Evolutionary conservation across 2,113 vertebrate genomes (phyloP), one percentile per base, ranked within the genome.

Genomic region (Pardalotus punctatus): DNA sequence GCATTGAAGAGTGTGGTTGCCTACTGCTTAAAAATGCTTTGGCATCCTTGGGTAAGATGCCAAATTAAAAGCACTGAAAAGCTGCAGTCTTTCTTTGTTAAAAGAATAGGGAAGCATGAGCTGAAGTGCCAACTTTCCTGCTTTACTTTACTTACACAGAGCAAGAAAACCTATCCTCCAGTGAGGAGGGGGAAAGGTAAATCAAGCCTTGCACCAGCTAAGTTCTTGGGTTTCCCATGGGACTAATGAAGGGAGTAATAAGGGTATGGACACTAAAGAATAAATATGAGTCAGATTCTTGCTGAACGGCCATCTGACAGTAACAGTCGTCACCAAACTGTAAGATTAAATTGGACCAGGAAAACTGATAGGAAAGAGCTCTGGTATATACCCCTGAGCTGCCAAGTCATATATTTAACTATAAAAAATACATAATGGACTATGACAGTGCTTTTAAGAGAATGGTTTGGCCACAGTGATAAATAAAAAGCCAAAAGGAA

Each of bases 391-490:
- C 42, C 33, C 48, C 60, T 73, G 19, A 56, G 56, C 48, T 88
- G 91, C 73, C 88, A 94, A 84, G 65, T 81, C 80, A 72, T 78
- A 84, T 19, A 69, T 78, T 76, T 31, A 81, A 71, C 82, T 29
- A 43, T 16, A 67, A 79, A 86, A 84, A 84, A 53, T 8, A 38
- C 20, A 19, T 86, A 72, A 86, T 56, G 48, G 36, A 57, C 53
- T 74, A 53, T 67, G 93, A 86, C 80, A 90, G 65, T 45, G 61
- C 92, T 92, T 92, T 95, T 79, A 96, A 86, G 83, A 81, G 40
- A 94, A 94, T 67, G 40, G 77, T 72, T 89, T 92, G 69, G 86
- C 57, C 73, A 81, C 20, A 60, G 51, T 35, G n/a, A 64, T 67
- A 88, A 81, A 43, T 18, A 86, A 27, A 7, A 78, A 95, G 50